phyloP scores from a whole-genome alignment of 2,113 vertebrate genomes.

The Melanotaenia duboulayi region DNA sequence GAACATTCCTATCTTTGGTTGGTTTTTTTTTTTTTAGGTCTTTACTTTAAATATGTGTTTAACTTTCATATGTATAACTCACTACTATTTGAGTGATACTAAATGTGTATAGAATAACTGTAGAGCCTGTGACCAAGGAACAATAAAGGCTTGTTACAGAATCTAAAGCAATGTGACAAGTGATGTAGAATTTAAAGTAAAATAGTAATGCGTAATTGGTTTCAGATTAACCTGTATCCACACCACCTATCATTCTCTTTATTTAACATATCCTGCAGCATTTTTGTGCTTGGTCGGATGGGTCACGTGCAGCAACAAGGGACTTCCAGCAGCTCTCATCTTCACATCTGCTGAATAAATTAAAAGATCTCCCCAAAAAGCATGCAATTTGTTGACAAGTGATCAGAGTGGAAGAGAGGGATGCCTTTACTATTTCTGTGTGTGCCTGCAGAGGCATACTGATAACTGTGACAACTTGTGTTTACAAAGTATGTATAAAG shows the following conservation, averaged over 20 bases:
- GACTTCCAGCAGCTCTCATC: slow-evolving; percentile 52
- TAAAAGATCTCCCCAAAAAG: slow-evolving; percentile 50
- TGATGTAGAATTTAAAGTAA: not conserved
- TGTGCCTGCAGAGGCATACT: slow-evolving; percentile 9
- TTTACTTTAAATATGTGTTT: slow-evolving; percentile 5
- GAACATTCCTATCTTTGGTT: not conserved
- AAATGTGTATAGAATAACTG: not conserved
- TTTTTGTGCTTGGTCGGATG: slow-evolving; percentile 56
- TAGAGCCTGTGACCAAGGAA: not conserved
- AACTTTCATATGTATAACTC: slow-evolving; percentile 1
- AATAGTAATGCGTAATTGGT: not conserved
- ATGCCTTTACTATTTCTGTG: slow-evolving; percentile 5
- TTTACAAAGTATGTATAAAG: slow-evolving; percentile 1
- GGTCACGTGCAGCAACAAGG: slow-evolving; percentile 66
- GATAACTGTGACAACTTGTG: slow-evolving; percentile 35
- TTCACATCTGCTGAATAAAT: slow-evolving; percentile 72
- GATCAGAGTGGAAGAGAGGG: slow-evolving; percentile 33
- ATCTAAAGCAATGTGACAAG: not conserved
- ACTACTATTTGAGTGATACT: not conserved
- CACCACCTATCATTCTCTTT: slow-evolving; percentile 4
- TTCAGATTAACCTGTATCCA: not conserved
- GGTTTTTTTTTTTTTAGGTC: not conserved
- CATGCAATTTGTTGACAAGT: slow-evolving; percentile 57
- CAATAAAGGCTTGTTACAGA: not conserved
- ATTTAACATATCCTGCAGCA: slow-evolving; percentile 40